Evolutionary conservation across 2,113 vertebrate species (phyloP), one percentile per base, ranked within the genome.

Genomic region (Blennius ocellaris): DNA sequence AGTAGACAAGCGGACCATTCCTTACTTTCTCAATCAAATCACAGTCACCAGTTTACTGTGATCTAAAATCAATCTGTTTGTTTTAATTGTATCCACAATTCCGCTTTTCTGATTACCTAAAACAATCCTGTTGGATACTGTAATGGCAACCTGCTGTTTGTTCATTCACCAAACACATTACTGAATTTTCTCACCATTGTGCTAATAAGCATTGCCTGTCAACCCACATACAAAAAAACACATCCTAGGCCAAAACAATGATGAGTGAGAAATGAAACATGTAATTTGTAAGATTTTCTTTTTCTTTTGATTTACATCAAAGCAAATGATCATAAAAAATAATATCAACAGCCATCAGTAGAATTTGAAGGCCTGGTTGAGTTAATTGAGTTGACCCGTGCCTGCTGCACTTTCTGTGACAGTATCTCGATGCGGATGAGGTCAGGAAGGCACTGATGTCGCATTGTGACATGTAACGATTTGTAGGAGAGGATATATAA

Each of bases 91-190:
- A 38, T 62, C 16, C 43, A 5, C 14, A 11, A 14, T 11, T 14
- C 21, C 7, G 17, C 6, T 61, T 59, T 47, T 43, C 5, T 2
- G 0, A 64, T 72, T 64, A 64, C 49, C 16, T 14, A 50, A 59
- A 39, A 69, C 30, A 64, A 12, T 65, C 6, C 43, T 17, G 17
- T 50, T 48, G 40, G 54, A 15, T 51, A 54, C 48, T 59, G 57
- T 64, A 69, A 76, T 73, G 58, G 40, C 48, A 67, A 53, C 37
- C 43, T 71, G 48, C 57, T 67, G 52, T 73, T 77, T 39, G 15
- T 12, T 50, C 64, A 82, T 56, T 38, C 14, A 17, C 9, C 39
- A 54, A 21, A 49, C 40, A 53, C 53, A 11, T 9, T 21, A 39
- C 55, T 64, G 30, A 6, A 2, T 59, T 56, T 59, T 64, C 16